Base-by-base conservation (phyloP, 1,140 invertebrate species). In the Formica exsecta region DNA sequence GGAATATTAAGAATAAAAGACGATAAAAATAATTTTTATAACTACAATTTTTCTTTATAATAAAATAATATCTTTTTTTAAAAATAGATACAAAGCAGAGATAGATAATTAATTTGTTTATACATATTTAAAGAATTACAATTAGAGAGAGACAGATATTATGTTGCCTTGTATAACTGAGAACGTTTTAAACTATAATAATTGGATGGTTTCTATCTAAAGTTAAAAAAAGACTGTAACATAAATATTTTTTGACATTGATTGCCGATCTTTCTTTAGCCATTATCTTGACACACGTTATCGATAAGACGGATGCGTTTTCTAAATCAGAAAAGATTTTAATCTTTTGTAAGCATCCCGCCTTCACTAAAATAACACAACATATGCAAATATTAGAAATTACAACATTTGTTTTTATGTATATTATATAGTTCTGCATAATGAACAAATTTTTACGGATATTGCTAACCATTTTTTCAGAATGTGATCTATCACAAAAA, bases 251-350 rank as follows among this genome's bases (percentile, higher is more conserved):
- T 54, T 80, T n/a, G 9, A 79, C 19, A 48, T 48, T 48, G 36
- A 61, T 6, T 59, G 38, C 48, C 68, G 29, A 62, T 61, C 61
- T 59, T 83, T 25, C 13, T 73, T 74, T 13, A 32, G 3, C 8
- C 16, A 41, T 48, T 83, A 83, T 83, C 79, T 83, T 61, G 38
- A 61, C 25, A 44, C 36, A 48, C 25, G 44, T 62, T 68, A 57
- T 44, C 4, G 79, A 83, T 83, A 83, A 83, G 77, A 11, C 16
- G 44, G 1, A 3, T 32, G 5, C 3, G 2, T 73, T 81, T 81
- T 19, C 7, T 19, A 44, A 70, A 70, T 57, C 4, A 38, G 29
- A 32, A 73, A 81, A 41, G 25, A 61, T 59, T 48, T 61, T 71
- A 44, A 81, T 81, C 29, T 41, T 59, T 32, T 29, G 1, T 44